Evolutionary conservation across 1,140 invertebrate genomes (phyloP).

Genomic region (Polyergus mexicanus): DNA sequence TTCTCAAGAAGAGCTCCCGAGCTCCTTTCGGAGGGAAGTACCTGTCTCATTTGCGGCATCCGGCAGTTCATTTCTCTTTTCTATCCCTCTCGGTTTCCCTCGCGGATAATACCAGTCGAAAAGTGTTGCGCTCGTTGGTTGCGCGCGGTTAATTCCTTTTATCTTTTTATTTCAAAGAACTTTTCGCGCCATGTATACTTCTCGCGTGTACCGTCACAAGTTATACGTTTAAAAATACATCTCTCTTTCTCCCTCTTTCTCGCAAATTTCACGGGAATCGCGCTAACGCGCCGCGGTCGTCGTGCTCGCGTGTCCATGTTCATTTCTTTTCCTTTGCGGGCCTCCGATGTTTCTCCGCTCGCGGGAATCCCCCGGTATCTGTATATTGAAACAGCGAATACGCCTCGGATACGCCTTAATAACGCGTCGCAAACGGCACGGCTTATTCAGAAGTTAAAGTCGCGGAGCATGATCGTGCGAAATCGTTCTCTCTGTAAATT

Average conservation of each 20-base stretch:
- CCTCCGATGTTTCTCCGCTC: conserved; percentile 22
- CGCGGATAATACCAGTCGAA: conserved; percentile 63
- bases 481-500: conserved; percentile 49
- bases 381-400: conserved; percentile 56
- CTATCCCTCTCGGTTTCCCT: no score
- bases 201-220: conserved; percentile 22
- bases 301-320: conserved; percentile 10
- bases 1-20: conserved; percentile 60
- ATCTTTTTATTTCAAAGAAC: conserved; percentile 64
- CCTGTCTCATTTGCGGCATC: conserved; percentile 69
- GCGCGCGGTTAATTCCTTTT: conserved; percentile 44
- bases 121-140: conserved; percentile 46
- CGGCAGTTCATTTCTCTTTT: conserved; percentile 42
- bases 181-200: conserved; percentile 49
- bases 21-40: conserved; percentile 43
- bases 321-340: conserved; percentile 10
- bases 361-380: conserved; percentile 31
- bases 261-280: conserved; percentile 9
- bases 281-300: conserved; percentile 1
- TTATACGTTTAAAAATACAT: conserved; percentile 49
- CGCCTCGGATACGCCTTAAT: conserved; percentile 36
- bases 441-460: conserved; percentile 55
- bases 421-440: conserved; percentile 4
- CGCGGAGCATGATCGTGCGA: neutral
- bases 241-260: neutral